Evolutionary conservation across 2,797 vertebrate species (phyloP), one percentile per base, ranked within the genome.

Genomic region (Sylvia borin): DNA sequence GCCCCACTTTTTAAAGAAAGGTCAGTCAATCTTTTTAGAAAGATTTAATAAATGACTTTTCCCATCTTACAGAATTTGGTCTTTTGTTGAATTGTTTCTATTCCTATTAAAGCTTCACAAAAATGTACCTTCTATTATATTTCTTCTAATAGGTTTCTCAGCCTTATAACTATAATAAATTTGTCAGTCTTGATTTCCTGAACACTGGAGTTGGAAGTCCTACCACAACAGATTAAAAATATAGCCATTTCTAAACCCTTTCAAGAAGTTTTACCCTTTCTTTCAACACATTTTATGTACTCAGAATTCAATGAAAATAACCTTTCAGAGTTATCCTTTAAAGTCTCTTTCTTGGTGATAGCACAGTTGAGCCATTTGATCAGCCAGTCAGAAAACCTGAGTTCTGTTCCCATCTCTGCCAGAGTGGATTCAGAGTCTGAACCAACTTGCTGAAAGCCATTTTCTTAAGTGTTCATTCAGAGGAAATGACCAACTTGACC

Each of bases 161-260:
- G 94, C 77, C 91, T 94, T 97, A 92, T 95, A 90, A 96, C 96
- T 95, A n/a, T 96, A 97, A 97, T 96, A 96, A 96, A 96, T 97
- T 94, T 97, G 96, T 96, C 96, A 95, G 95, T 96, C 94, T 95
- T 80, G 91, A 88, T 95, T 89, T 53, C 15, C 53, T 96, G 96
- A 96, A 90, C 90, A 87, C 88, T 86, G 92, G 80, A 93, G 93
- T 95, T 91, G 93, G 90, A 96, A 96, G 94, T 88, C 67, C 77
- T 94, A 93, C 95, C 90, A 94, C 83, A 93, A 96, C 93, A 96
- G 95, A 93, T 96, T 96, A 95, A 91, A 96, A 96, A 87, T 94
- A 92, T 94, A 95, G 93, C 92, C 80, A 95, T 96, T 96, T 96
- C 96, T 87, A 95, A 94, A 82, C 62, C 92, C 84, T 97, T 96